phyloP scores from a whole-genome alignment of 2,113 vertebrate species.

The Myrmophylax atrothorax region DNA sequence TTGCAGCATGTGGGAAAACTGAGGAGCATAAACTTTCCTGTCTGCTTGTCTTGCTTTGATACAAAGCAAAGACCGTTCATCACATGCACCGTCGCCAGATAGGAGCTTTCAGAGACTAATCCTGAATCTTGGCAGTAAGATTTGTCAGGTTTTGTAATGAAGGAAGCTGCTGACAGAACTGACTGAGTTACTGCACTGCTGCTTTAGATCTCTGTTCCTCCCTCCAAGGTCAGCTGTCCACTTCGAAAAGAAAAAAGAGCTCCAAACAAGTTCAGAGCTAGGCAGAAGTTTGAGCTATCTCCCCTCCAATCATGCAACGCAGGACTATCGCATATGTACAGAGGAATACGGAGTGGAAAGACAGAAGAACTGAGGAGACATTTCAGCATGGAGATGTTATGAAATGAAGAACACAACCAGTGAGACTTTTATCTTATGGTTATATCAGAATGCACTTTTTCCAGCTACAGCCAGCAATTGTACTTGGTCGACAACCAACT shows the following conservation, averaged over 20 bases:
- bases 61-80: background rate
- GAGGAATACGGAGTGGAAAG: background rate
- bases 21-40: background rate
- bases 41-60: background rate
- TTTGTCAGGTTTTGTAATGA: background rate
- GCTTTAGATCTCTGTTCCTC: background rate
- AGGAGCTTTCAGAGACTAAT: background rate
- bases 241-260: background rate
- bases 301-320: background rate
- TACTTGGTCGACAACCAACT: background rate
- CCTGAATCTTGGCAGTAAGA: background rate
- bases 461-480: background rate
- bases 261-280: background rate
- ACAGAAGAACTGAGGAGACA: background rate
- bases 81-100: rapidly evolving
- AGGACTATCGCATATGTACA: background rate
- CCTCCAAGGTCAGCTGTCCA: background rate
- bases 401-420: background rate
- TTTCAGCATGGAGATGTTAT: background rate
- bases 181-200: background rate
- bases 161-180: background rate
- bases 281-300: background rate
- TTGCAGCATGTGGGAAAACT: background rate
- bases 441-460: background rate
- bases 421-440: background rate